Base-by-base conservation (phyloP, 2,888 invertebrate genomes). In the Omphaloscelis lunosa region DNA sequence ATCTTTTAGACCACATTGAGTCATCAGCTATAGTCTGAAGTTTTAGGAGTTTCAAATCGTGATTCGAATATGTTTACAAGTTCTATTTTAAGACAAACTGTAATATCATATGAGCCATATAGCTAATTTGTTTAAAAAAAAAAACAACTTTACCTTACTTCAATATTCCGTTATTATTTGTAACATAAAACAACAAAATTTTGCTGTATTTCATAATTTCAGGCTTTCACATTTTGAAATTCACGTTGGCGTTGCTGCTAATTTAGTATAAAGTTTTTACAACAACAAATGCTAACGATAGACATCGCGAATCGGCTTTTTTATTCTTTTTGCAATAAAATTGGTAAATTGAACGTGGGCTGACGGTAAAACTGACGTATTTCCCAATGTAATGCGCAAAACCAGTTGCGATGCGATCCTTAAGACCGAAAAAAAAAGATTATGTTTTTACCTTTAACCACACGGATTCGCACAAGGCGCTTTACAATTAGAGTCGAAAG, bases 321-420 rank as follows among this genome's bases (percentile, higher is more conserved):
- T 39, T 23, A 39, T 58, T n/a, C n/a, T 58, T n/a, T 56, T 63
- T 58, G 29, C 39, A 78, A 62, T 58, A 20, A 65, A 58, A 78
- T 58, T 71, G 63, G 48, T 71, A 65, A 70, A 51, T 23, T 34
- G 20, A 41, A 71, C 41, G 48, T 53, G 39, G 12, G 23, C 15
- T 29, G 75, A 59, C 41, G 34, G 53, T 34, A 58, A 65, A 58
- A 58, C 48, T 78, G 78, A 79, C 23, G 51, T 58, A 63, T 71
- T 78, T 62, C 41, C 27, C 29, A 63, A 48, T 29, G 51, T 78
- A 23, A 34, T 53, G 51, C n/a, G 12, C 70, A 15, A 78, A 70
- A 78, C 48, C 29, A 48, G 70, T 78, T 77, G n/a, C 39, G 11
- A 29, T 56, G 56, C 27, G 45, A 69, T 39, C 27, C 15, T 69